phyloP scores from a whole-genome alignment of 2,888 invertebrate species.

The Eledona agricola region DNA sequence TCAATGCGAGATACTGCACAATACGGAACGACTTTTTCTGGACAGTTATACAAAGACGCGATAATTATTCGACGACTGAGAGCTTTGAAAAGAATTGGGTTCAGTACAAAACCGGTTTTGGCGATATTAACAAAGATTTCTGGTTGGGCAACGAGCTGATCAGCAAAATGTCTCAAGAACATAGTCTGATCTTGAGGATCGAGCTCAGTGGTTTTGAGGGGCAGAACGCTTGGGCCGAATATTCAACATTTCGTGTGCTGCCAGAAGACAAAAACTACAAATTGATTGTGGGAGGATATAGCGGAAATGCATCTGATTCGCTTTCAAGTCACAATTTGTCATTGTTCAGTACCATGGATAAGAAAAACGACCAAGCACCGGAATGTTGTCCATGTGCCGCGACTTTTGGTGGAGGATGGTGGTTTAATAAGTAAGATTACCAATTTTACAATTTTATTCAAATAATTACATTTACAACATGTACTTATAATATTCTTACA shows the following conservation, averaged over 20 bases:
- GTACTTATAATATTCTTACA: slow-evolving; percentile 44
- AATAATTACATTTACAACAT: slow-evolving; percentile 3
- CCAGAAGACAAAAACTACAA: slow-evolving; percentile 62
- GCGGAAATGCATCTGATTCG: slow-evolving; percentile 66
- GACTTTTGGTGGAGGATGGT: slow-evolving; percentile 69
- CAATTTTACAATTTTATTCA: slow-evolving; percentile 9
- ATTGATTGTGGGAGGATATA: slow-evolving; percentile 63
- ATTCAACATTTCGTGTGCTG: slow-evolving; percentile 55
- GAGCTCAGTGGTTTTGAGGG: slow-evolving; percentile 66
- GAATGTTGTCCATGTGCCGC: slow-evolving; percentile 66
- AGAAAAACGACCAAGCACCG: slow-evolving; percentile 64
- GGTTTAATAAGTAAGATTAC: slow-evolving; percentile 65
- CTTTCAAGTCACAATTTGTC: slow-evolving; percentile 65
- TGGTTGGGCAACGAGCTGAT: slow-evolving; percentile 70
- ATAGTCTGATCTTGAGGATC: slow-evolving; percentile 62
- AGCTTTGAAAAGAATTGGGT: slow-evolving; percentile 68
- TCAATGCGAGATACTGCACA: slow-evolving; percentile 61
- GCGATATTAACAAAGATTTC: slow-evolving; percentile 65
- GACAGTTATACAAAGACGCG: slow-evolving; percentile 67
- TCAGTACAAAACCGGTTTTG: slow-evolving; percentile 69
- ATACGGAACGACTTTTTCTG: slow-evolving; percentile 64
- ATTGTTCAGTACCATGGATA: slow-evolving; percentile 64
- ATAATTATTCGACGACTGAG: slow-evolving; percentile 58
- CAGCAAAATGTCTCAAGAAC: slow-evolving; percentile 61
- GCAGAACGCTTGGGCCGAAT: slow-evolving; percentile 65